Evolutionary conservation across 2,888 invertebrate species (phyloP), one percentile per base, ranked within the genome.

Genomic region (Agriopis aurantiaria): DNA sequence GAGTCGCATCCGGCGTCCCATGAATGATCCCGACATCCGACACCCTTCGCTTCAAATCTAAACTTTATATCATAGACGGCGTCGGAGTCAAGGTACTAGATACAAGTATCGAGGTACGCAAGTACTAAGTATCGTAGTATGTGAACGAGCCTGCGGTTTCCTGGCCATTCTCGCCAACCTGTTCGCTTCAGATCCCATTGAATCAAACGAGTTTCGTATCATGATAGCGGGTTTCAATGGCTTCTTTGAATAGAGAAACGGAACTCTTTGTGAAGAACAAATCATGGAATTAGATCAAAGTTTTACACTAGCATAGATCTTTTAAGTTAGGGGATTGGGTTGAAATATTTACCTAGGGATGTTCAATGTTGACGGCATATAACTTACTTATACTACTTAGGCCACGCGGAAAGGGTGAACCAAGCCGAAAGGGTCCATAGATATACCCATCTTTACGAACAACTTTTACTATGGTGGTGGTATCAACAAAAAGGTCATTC

Each of bases 81-180:
- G 33, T 53, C 53, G 65, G 68, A 53, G 45, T 60, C 45, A 48
- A 65, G 59, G 57, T 52, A 58, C 62, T 52, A 49, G 17, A 43
- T 12, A 61, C 8, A 48, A 17, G 55, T 68, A 68, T 64, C 5
- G 33, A 49, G 52, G 10, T 7, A 53, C 4, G 11, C 17, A 61
- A 23, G 62, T 62, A 62, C 41, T 5, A 17, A 43, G 46, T 55
- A 23, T 49, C 23, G 57, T 11, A 33, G 58, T 67, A 60, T 82
- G 81, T 87, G 83, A 87, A 87, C 85, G 83, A 78, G 80, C 75
- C 77, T 90, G 90, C 81, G 89, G 90, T 90, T 90, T 88, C 86
- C 87, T 85, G 82, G 79, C 62, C 51, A 33, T 53, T 62, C 76
- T 69, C 78, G 75, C 80, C 77, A 82, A 81, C 83, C 80, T 80